A percentile compares a stretch with the other conserved stretches of the same genome.
These are phyloP conservation scores for Bubo bubo DNA, from an alignment of 2,113 vertebrate species.

Conservation along the genomic window DNA sequence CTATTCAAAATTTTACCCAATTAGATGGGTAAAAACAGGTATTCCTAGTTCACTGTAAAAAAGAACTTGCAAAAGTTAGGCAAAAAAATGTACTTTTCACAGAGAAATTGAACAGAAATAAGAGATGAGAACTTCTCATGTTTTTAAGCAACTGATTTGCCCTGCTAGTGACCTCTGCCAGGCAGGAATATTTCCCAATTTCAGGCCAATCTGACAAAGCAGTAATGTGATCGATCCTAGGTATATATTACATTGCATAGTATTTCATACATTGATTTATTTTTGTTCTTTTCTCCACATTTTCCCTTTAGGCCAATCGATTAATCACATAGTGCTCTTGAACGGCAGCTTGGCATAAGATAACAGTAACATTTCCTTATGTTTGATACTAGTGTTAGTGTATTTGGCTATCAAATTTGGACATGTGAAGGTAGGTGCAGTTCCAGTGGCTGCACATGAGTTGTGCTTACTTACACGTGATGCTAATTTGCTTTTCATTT, in stretches of 20 bases:
- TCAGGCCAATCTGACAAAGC: not conserved
- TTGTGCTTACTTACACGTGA: not conserved
- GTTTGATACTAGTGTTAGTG: not conserved
- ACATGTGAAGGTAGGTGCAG: not conserved
- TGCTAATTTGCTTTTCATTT: not conserved
- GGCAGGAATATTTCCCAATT: slow-evolving; percentile 21
- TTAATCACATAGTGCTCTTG: slow-evolving; percentile 57
- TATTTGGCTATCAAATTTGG: not conserved
- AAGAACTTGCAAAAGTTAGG: not conserved
- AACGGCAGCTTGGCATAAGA: slow-evolving; percentile 15
- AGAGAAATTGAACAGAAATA: not conserved
- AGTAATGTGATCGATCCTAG: slow-evolving; percentile 38
- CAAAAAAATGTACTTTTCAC: not conserved
- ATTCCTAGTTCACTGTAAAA: not conserved
- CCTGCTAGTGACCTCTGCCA: slow-evolving; percentile 38
- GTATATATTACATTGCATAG: slow-evolving; percentile 6
- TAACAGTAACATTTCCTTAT: not conserved
- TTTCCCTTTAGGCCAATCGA: slow-evolving; percentile 47
- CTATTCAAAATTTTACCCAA: slow-evolving; percentile 3
- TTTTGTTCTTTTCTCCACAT: slow-evolving; percentile 21
- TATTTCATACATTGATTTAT: slow-evolving; percentile 60
- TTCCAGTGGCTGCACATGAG: not conserved
- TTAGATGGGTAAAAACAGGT: not conserved
- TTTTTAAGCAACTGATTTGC: slow-evolving; percentile 21
- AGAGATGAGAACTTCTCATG: not conserved